Conservation (phyloP, 2,113 vertebrate species). For the Hippocampus barbouri region DNA sequence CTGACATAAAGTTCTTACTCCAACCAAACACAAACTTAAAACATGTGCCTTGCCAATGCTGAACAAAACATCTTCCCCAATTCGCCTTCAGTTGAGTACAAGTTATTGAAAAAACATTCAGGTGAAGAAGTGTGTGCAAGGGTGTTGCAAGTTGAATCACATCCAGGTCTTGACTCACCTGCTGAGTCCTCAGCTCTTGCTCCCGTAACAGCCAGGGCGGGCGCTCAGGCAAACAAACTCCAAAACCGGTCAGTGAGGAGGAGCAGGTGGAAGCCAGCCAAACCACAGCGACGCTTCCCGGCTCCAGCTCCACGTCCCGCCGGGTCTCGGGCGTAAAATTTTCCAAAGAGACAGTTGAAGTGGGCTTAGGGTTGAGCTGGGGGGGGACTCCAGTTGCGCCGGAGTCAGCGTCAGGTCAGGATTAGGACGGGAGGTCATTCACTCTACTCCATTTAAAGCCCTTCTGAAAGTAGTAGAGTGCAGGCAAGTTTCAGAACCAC, state of each 20-base stretch:
- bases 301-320: background rate
- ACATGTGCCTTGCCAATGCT: background rate
- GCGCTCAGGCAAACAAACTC: conserved; percentile 17
- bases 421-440: conserved; percentile 26
- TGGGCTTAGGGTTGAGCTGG: background rate
- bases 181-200: conserved; percentile 35
- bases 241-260: conserved; percentile 18
- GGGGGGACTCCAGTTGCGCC: background rate
- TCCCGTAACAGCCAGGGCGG: conserved; percentile 20
- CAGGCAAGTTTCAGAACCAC: conserved; percentile 66
- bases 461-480: conserved; percentile 38
- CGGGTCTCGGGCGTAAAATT: background rate
- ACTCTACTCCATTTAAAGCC: conserved; percentile 63
- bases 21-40: background rate
- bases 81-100: background rate
- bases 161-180: conserved; percentile 49
- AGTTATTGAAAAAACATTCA: background rate
- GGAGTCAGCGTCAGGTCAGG: conserved; percentile 20
- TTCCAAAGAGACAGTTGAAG: conserved; percentile 11
- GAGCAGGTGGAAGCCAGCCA: conserved; percentile 21
- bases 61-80: background rate
- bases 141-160: background rate
- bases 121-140: background rate
- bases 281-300: conserved; percentile 11
- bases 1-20: background rate